A percentile compares a stretch with the other conserved stretches of the same genome.
phyloP scores from a whole-genome alignment of 2,888 invertebrate species.

The Melipona beecheii region DNA sequence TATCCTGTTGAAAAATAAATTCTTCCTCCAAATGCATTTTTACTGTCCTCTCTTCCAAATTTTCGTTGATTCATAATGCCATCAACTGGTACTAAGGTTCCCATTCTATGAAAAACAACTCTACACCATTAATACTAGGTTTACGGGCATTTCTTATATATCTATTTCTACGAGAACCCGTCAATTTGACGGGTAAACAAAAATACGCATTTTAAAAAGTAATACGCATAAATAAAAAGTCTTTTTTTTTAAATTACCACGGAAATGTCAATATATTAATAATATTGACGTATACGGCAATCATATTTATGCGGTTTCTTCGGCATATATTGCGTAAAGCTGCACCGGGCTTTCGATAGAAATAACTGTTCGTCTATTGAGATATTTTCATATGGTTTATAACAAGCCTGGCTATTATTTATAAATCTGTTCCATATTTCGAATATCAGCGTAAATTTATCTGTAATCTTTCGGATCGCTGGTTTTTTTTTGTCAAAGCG shows the following conservation, averaged over 20 bases:
- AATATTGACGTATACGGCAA: constrained; percentile 32
- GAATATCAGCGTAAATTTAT: not conserved
- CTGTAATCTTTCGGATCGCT: not conserved
- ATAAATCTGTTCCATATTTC: not conserved
- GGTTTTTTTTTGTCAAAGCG: not conserved
- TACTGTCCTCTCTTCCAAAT: too few species aligned
- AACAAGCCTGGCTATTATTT: not conserved
- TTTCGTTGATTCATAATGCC: too few species aligned
- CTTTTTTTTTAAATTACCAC: constrained; percentile 2
- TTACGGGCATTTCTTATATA: not conserved
- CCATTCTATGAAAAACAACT: too few species aligned
- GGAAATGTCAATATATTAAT: constrained; percentile 18
- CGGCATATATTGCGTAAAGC: constrained; percentile 7
- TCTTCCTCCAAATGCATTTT: too few species aligned
- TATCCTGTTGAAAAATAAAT: too few species aligned
- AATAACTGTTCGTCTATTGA: constrained; percentile 17
- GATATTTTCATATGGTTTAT: constrained; percentile 25
- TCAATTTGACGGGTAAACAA: constrained; percentile 21
- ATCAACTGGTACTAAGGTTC: too few species aligned
- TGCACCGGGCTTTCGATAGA: not conserved
- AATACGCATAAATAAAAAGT: constrained; percentile 10
- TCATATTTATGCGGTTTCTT: constrained; percentile 16
- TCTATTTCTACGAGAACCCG: constrained; percentile 20
- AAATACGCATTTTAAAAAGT: constrained; percentile 15
- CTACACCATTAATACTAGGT: not conserved